Evolutionary conservation across 1,140 invertebrate species (phyloP).

Genomic region (Drosophila asahinai): DNA sequence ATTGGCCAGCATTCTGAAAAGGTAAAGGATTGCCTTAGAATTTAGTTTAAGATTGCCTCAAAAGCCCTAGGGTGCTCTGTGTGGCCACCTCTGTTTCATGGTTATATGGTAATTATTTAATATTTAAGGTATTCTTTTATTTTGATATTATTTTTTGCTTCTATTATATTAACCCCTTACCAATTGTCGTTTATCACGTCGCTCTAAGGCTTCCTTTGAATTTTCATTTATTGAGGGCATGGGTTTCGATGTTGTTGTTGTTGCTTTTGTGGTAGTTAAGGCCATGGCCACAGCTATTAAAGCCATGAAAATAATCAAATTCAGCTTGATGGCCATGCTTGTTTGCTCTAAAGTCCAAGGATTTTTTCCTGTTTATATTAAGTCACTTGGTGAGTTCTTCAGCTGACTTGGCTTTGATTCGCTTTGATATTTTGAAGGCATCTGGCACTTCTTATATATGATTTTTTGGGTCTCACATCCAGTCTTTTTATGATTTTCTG

Average conservation of each 20-base stretch:
- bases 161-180: constrained; percentile 17
- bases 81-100: no score
- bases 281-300: constrained; percentile 6
- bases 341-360: neutral
- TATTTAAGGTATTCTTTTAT: no score
- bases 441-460: constrained; percentile 37
- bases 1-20: constrained; percentile 8
- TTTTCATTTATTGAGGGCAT: neutral
- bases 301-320: constrained; percentile 40
- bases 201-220: constrained; percentile 10
- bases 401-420: constrained; percentile 3
- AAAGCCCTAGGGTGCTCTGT: no score
- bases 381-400: constrained; percentile 1
- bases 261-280: constrained; percentile 21
- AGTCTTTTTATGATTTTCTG: constrained; percentile 5
- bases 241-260: neutral
- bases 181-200: constrained; percentile 64
- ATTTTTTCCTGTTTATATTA: neutral
- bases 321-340: constrained; percentile 50
- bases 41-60: neutral
- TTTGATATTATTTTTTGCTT: no score
- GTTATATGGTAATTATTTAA: no score
- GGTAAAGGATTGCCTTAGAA: no score
- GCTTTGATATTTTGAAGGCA: constrained; percentile 18
- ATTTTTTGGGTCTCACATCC: neutral